Base-by-base conservation (phyloP, 1,140 invertebrate genomes). In the Goniozus legneri region DNA sequence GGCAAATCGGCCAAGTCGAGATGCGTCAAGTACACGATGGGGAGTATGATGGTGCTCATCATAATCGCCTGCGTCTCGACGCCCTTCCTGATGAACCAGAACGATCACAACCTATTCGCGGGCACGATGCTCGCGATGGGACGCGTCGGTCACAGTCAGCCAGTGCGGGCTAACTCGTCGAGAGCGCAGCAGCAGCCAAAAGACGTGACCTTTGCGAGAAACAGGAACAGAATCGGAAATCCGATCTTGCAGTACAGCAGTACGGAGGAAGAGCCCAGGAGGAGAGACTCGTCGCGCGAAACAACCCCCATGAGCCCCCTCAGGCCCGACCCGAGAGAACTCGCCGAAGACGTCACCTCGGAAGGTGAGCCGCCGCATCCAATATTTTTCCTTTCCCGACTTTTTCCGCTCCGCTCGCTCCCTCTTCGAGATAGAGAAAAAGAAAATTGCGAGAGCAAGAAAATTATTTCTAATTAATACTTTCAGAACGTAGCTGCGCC, bases 31-130 rank as follows among this genome's bases (percentile, higher is more conserved):
- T 61, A 55, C 34, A 47, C 50, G 6, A 49, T 62, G 15, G 52
- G 42, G 14, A 50, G 54, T 0, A 4, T 64, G 20, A 46, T 58
- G 44, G 22, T 62, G 2, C 47, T 71, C 4, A 31, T 66, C 14
- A 51, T 67, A 1, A 14, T 65, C 1, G 46, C 54, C 0, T 56
- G 52, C 36, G 40, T 68, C 13, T 47, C 58, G 21, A 50, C 59
- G 8, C 55, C 43, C 12, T 53, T 61, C 4, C 14, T 66, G 7
- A 60, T 65, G 16, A 67, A 62, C 30, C 62, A 62, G 38, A 62
- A 58, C 16, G 58, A 69, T 34, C 47, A 55, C 47, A 62, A 50
- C 8, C 36, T 60, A 7, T 57, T 67, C 33, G 47, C 57, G n/a
- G 46, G 48, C 31, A 59, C 54, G 6, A 54, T 62, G 40, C 33